Evolutionary conservation across 2,888 invertebrate species (phyloP).

Genomic region (Gari tellinella): DNA sequence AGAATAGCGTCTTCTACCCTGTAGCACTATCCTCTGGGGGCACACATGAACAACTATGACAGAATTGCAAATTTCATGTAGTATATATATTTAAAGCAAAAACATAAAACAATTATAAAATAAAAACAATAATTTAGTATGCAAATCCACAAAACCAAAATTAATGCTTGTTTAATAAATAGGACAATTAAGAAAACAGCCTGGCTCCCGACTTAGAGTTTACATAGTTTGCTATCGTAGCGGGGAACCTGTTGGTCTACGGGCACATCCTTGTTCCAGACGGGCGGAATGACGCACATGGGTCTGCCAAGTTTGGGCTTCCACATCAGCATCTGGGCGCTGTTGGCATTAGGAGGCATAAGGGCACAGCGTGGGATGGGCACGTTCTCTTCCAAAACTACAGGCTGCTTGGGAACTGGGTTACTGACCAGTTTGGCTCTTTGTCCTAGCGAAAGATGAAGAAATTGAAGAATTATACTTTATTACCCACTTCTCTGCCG

Average conservation of each 20-base stretch:
- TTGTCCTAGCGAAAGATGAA: constrained; percentile 50
- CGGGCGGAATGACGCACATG: constrained; percentile 81
- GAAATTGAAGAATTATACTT: too few relatives aligned
- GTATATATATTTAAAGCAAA: not conserved
- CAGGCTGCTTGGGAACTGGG: constrained; percentile 77
- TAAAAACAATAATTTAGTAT: not conserved
- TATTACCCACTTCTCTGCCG: too few relatives aligned
- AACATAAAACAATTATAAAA: not conserved
- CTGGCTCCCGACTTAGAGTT: constrained; percentile 34
- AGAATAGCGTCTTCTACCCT: too few relatives aligned
- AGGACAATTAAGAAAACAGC: not conserved
- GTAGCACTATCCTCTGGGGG: too few relatives aligned
- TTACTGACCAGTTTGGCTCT: constrained; percentile 77
- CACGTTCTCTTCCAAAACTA: constrained; percentile 74
- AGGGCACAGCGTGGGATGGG: constrained; percentile 81
- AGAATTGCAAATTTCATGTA: too few relatives aligned
- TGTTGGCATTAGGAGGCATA: constrained; percentile 82
- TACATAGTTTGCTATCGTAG: constrained; percentile 74
- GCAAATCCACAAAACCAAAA: not conserved
- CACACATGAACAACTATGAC: too few relatives aligned
- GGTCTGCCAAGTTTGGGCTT: constrained; percentile 77
- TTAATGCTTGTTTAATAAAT: not conserved
- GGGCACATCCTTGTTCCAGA: constrained; percentile 74
- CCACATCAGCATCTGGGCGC: constrained; percentile 83
- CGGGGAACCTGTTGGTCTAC: constrained; percentile 67